phyloP scores from a whole-genome alignment of 2,888 invertebrate species.

The Seladonia tumulorum region DNA sequence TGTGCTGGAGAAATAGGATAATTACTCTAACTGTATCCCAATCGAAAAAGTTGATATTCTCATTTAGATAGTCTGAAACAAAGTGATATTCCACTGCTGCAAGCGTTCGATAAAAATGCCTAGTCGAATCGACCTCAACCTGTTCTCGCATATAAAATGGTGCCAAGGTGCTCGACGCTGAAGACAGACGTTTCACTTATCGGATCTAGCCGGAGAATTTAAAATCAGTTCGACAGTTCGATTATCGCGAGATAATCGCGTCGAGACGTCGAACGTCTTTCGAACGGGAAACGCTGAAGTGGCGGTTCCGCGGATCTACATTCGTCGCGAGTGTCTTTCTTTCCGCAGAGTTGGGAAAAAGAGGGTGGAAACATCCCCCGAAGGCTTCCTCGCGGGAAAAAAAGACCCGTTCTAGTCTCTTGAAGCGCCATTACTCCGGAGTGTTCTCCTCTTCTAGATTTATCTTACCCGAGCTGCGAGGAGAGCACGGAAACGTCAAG shows the following conservation, averaged over 20 bases:
- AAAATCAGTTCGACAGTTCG: not conserved
- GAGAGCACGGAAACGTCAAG: not conserved
- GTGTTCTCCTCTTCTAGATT: slow-evolving; percentile 30
- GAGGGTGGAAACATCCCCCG: slow-evolving; percentile 35
- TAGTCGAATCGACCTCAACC: too few relatives aligned
- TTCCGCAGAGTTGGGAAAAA: slow-evolving; percentile 30
- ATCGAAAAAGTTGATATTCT: not conserved
- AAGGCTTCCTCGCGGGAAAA: slow-evolving; percentile 20
- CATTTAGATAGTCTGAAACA: too few relatives aligned
- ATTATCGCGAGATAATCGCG: not conserved
- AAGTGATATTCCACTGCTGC: too few relatives aligned
- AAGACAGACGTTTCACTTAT: not conserved
- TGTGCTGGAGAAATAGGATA: not conserved
- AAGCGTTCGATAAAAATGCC: too few relatives aligned
- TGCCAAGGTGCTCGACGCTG: not conserved
- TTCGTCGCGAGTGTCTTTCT: slow-evolving; percentile 46
- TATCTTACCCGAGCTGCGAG: slow-evolving; percentile 10
- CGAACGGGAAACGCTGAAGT: slow-evolving; percentile 39
- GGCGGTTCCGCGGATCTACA: slow-evolving; percentile 18
- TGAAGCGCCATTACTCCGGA: slow-evolving; percentile 20
- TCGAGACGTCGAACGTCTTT: slow-evolving; percentile 27
- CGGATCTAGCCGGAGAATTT: not conserved
- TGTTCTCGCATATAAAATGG: not conserved
- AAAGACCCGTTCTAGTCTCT: slow-evolving; percentile 13
- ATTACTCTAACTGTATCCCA: not conserved